Evolutionary conservation across 2,888 invertebrate genomes (phyloP).

Genomic region (Clostera curtula): DNA sequence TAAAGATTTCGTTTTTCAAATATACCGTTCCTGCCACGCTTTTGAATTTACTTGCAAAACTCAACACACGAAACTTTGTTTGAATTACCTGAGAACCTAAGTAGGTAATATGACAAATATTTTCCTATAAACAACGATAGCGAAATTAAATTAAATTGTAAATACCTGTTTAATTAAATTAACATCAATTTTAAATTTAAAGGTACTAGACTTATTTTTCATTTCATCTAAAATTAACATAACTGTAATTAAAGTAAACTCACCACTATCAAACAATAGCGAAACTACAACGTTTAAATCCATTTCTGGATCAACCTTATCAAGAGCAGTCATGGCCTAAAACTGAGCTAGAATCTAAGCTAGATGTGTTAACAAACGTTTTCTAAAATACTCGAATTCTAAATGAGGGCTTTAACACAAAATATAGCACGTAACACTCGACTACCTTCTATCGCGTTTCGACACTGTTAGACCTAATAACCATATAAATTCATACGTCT

Average conservation of each 20-base stretch:
- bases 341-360: not conserved
- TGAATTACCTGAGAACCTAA: no score
- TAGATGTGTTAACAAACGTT: no score
- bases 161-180: no score
- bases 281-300: constrained; percentile 1
- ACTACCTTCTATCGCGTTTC: constrained; percentile 16
- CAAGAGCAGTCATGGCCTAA: not conserved
- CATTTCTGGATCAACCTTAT: constrained; percentile 9
- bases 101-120: no score
- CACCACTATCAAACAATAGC: constrained; percentile 11
- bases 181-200: no score
- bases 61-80: no score
- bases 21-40: constrained; percentile 14
- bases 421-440: constrained; percentile 11
- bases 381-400: no score
- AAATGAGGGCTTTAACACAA: constrained; percentile 1
- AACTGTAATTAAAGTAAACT: constrained; percentile 4
- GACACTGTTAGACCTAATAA: constrained; percentile 19
- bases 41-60: constrained; percentile 20
- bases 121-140: no score
- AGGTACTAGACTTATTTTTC: no score
- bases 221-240: not conserved
- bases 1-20: constrained; percentile 1
- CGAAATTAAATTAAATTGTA: no score
- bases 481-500: constrained; percentile 19